Evolutionary conservation across 1,140 invertebrate genomes (phyloP).

Genomic region (Myzus persicae): DNA sequence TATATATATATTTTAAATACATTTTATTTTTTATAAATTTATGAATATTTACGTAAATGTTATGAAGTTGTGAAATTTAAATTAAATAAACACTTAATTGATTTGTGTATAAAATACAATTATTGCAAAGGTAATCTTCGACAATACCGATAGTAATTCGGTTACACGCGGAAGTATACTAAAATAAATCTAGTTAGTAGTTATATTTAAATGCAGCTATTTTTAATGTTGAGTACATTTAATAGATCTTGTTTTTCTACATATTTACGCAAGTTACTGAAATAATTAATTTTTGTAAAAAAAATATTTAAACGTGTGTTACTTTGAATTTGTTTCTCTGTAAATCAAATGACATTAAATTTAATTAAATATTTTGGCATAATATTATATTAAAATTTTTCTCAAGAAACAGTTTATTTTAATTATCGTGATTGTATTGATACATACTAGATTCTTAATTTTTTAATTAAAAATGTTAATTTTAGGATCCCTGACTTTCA

Average conservation of each 20-base stretch:
- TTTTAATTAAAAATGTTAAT: not conserved
- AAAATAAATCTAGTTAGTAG: not conserved
- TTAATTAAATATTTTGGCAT: conserved; percentile 8
- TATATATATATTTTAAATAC: not conserved
- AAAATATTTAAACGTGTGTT: not conserved
- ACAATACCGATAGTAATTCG: not conserved
- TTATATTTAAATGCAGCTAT: not conserved
- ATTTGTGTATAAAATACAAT: not conserved
- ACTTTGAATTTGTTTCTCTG: not conserved
- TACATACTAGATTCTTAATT: not conserved
- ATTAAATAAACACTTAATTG: not conserved
- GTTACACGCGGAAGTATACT: not conserved
- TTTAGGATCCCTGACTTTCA: not conserved
- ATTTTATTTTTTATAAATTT: not conserved
- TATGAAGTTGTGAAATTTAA: not conserved
- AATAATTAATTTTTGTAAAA: conserved; percentile 13
- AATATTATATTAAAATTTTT: not conserved
- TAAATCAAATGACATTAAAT: not conserved
- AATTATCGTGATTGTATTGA: not conserved
- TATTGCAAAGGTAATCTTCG: not conserved
- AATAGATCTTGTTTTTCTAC: not conserved
- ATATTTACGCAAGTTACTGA: not conserved
- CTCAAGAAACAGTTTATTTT: not conserved
- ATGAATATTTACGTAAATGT: not conserved
- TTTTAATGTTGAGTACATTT: conserved; percentile 16